phyloP scores from a whole-genome alignment of 2,888 invertebrate species.

The Acanthoscelides obtectus region DNA sequence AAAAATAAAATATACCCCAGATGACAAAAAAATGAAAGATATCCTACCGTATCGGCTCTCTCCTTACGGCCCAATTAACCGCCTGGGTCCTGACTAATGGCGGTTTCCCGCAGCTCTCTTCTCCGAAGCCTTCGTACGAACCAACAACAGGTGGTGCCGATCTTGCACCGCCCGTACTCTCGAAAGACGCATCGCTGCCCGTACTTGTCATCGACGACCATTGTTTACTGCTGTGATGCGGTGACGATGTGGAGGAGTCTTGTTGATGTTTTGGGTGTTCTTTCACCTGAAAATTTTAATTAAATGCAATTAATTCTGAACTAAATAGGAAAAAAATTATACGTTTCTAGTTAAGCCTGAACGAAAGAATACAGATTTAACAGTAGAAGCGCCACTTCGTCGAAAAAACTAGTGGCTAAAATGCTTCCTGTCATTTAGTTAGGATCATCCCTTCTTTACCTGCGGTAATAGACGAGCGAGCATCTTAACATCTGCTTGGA shows the following conservation, averaged over 20 bases:
- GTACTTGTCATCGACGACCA: conserved; percentile 42
- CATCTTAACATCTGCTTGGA: too few species aligned
- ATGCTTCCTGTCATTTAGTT: too few species aligned
- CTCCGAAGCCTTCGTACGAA: conserved; percentile 21
- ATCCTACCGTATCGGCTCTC: not conserved
- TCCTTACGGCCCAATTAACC: conserved; percentile 26
- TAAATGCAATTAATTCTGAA: not conserved
- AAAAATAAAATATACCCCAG: too few species aligned
- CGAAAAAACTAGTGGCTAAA: too few species aligned
- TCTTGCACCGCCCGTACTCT: conserved; percentile 37
- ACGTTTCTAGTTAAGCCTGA: too few species aligned
- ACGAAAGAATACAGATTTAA: too few species aligned
- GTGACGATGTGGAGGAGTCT: conserved; percentile 3
- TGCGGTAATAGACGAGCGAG: too few species aligned
- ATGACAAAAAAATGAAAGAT: too few species aligned
- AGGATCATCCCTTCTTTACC: too few species aligned
- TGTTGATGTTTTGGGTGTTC: conserved; percentile 24
- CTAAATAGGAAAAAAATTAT: too few species aligned
- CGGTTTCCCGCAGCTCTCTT: conserved; percentile 22
- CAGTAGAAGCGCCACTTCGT: too few species aligned
- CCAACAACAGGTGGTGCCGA: conserved; percentile 41
- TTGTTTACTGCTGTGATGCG: conserved; percentile 32
- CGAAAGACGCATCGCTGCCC: conserved; percentile 40
- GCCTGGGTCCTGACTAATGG: conserved; percentile 32
- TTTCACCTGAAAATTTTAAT: conserved; percentile 12